Evolutionary conservation across 2,888 invertebrate species (phyloP).

Genomic region (Diplolepis rosae): DNA sequence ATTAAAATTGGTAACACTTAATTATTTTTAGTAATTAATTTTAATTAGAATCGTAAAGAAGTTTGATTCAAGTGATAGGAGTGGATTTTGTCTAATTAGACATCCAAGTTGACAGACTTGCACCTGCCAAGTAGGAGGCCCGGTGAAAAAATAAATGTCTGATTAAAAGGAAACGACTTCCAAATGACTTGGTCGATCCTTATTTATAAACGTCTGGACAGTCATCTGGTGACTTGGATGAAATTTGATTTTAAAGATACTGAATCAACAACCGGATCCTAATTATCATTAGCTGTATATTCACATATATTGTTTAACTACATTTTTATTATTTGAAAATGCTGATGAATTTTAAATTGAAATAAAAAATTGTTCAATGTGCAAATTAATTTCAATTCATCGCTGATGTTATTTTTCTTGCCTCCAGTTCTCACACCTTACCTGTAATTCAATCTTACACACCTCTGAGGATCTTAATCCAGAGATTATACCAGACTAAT

Average conservation of each 20-base stretch:
- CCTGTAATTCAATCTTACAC: constrained; percentile 62
- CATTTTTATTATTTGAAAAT: not conserved
- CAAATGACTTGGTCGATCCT: constrained; percentile 20
- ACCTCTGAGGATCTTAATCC: constrained; percentile 63
- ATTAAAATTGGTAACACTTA: not conserved
- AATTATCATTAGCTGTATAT: no score
- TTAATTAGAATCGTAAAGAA: constrained; percentile 10
- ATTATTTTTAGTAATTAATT: constrained; percentile 21
- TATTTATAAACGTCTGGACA: constrained; percentile 26
- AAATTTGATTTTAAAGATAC: constrained; percentile 38
- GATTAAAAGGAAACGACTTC: constrained; percentile 20
- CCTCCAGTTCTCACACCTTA: constrained; percentile 45
- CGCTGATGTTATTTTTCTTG: constrained; percentile 39
- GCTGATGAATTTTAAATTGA: not conserved
- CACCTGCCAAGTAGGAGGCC: constrained; percentile 12
- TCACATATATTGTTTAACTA: no score
- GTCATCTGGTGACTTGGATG: not conserved
- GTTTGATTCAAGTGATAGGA: not conserved
- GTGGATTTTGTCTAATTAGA: constrained; percentile 15
- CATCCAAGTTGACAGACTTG: constrained; percentile 19
- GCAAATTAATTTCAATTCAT: not conserved
- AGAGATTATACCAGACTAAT: constrained; percentile 59
- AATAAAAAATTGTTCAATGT: not conserved
- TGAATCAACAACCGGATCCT: constrained; percentile 10
- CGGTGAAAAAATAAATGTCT: constrained; percentile 20